Evolutionary conservation across 2,888 invertebrate species (phyloP), one percentile per base, ranked within the genome.

Genomic region (Hyalella azteca): DNA sequence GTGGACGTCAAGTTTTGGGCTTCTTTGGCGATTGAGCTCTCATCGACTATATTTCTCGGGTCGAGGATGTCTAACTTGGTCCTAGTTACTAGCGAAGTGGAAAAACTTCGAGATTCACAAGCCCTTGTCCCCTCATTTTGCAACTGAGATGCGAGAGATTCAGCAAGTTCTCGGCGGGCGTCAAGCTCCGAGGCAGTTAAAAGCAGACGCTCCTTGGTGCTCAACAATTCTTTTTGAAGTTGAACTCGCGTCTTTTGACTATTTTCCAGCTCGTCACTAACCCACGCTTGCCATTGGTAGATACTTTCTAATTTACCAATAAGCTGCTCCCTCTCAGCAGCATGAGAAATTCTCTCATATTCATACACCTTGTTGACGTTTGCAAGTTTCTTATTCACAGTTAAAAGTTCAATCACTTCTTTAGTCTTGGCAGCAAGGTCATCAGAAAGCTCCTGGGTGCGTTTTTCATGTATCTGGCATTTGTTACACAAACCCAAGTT

Each of bases 271-370:
- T 66, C 36, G 3, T 36, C 39, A 7, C 36, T 66, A 11, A 66
- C 36, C 66, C 66, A 66, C 2, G 36, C 15, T 19, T 66, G 66
- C 66, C 66, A 66, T 36, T 66, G 66, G 36, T 66, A 36, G 19
- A 66, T 32, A 19, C 66, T 66, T 36, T 66, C 36, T 36, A 66
- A 32, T n/a, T 66, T 36, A 36, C 66, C 36, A 36, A n/a, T 36
- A 11, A 66, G 66, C 36, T 66, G 32, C 36, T 66, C 66, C 29
- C 19, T n/a, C 39, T 66, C 66, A 66, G 66, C 36, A 5, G 19
- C 32, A 66, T 29, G 66, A 66, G 22, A n/a, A 7, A 36, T 29
- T 36, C 39, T 36, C 13, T 36, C 66, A n/a, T 36, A 36, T 36
- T 66, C 36, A 1, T 29, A 36, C 19, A n/a, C 3, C 19, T 19